Percentiles rank a stretch among this genome's conserved stretches.
Evolutionary conservation across 2,797 vertebrate genomes (phyloP).

Genomic region (Fratercula arctica): DNA sequence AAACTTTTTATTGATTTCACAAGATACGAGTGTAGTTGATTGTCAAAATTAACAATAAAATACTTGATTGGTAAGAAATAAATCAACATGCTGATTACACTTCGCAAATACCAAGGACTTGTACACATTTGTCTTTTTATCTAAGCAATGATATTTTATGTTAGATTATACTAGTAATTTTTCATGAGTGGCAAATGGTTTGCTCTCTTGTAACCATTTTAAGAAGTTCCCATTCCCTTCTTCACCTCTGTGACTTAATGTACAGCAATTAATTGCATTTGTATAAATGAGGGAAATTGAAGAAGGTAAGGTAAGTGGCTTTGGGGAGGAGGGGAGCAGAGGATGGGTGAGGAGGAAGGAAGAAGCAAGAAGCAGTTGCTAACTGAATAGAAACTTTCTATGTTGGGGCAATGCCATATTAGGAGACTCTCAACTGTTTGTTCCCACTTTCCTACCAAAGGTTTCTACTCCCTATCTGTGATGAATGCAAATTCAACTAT

Average conservation of each 20-base stretch:
- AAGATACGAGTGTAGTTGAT: background rate
- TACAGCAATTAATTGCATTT: background rate
- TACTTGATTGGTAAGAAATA: background rate
- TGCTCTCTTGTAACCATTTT: background rate
- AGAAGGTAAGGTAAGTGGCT: background rate
- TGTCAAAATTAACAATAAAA: background rate
- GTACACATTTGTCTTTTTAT: background rate
- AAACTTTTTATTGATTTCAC: background rate
- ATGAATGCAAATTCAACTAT: background rate
- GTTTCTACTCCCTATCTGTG: background rate
- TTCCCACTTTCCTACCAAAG: background rate
- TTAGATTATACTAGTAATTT: background rate
- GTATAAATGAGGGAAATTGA: background rate
- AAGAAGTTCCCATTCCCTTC: background rate
- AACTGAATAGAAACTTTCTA: background rate
- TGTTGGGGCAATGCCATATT: background rate
- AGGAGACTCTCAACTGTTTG: background rate
- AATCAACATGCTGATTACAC: background rate
- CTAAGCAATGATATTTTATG: background rate
- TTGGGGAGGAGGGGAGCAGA: background rate
- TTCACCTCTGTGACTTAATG: background rate
- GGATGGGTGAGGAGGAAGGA: background rate
- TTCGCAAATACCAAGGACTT: background rate
- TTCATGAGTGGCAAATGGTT: background rate
- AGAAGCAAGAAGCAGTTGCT: background rate